Conservation (phyloP, 2,797 vertebrate genomes). For the Cossypha niveicapilla region DNA sequence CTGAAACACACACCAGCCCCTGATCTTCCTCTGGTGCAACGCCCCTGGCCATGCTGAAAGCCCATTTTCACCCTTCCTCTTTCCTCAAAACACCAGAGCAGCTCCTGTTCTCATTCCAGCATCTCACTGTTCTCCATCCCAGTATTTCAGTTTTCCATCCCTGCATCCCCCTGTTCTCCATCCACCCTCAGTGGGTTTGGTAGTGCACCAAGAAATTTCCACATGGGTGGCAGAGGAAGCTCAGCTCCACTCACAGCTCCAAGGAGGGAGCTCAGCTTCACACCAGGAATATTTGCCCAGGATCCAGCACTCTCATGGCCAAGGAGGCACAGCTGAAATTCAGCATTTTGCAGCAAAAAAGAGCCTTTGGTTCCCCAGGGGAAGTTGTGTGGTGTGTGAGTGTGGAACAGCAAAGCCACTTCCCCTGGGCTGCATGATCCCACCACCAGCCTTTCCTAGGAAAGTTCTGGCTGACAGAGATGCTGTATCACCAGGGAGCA, state of each 20-base stretch:
- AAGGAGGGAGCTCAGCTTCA: fast-evolving
- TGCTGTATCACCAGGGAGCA: not conserved
- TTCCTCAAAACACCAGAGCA: not conserved
- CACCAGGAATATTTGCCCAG: not conserved
- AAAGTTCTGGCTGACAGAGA: not conserved
- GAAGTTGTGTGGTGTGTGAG: not conserved
- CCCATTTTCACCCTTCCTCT: not conserved
- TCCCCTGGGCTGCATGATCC: not conserved
- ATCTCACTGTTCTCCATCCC: not conserved
- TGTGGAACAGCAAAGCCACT: constrained; percentile 10
- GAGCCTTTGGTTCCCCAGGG: not conserved
- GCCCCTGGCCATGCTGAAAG: fast-evolving
- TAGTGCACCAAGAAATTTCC: not conserved
- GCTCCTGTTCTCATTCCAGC: not conserved
- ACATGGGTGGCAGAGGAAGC: fast-evolving
- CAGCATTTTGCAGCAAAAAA: not conserved
- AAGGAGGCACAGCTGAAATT: not conserved
- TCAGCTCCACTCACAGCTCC: not conserved
- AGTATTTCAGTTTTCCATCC: not conserved
- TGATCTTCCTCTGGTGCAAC: fast-evolving
- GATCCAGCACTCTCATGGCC: fast-evolving
- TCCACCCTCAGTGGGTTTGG: not conserved
- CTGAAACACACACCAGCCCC: not conserved
- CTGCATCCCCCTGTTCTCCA: not conserved
- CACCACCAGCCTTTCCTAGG: not conserved